These are phyloP conservation scores for Cisticola juncidis DNA, from an alignment of 2,113 vertebrate genomes.

Conservation along the genomic window DNA sequence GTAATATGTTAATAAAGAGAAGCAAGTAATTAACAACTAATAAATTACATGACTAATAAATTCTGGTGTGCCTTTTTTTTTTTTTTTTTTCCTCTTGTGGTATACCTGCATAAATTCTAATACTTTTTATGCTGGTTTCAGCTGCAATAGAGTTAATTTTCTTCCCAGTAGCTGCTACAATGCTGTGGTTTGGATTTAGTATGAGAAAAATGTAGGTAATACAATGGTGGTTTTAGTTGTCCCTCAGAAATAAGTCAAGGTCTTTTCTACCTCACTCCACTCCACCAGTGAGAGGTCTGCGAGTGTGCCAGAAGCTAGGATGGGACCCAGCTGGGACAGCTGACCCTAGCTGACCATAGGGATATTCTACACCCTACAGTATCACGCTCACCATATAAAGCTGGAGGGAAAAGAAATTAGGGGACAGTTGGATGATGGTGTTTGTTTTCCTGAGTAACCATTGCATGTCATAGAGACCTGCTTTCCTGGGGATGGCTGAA, in stretches of 20 bases:
- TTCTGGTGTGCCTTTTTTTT: not conserved
- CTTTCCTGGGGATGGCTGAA: not conserved
- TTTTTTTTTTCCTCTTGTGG: not conserved
- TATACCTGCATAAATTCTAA: not conserved
- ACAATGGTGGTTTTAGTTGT: not conserved
- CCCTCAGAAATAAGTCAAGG: not conserved
- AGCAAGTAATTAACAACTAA: slow-evolving; percentile 56
- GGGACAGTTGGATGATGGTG: accelerated
- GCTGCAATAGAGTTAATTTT: not conserved
- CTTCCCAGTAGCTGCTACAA: not conserved
- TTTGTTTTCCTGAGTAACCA: not conserved
- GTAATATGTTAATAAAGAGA: slow-evolving; percentile 49
- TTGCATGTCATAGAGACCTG: not conserved
- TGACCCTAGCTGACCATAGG: too few species aligned
- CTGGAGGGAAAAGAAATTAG: too few species aligned
- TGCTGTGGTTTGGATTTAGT: not conserved
- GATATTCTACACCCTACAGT: not conserved
- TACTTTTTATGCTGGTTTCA: not conserved
- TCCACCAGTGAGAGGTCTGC: not conserved
- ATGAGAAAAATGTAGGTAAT: not conserved
- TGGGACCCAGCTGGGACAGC: too few species aligned
- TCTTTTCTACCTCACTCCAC: not conserved
- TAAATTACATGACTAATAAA: slow-evolving; percentile 45
- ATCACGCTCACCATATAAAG: too few species aligned
- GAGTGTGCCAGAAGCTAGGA: not conserved